phyloP scores from a whole-genome alignment of 2,888 invertebrate genomes.

The Mythimna vitellina region DNA sequence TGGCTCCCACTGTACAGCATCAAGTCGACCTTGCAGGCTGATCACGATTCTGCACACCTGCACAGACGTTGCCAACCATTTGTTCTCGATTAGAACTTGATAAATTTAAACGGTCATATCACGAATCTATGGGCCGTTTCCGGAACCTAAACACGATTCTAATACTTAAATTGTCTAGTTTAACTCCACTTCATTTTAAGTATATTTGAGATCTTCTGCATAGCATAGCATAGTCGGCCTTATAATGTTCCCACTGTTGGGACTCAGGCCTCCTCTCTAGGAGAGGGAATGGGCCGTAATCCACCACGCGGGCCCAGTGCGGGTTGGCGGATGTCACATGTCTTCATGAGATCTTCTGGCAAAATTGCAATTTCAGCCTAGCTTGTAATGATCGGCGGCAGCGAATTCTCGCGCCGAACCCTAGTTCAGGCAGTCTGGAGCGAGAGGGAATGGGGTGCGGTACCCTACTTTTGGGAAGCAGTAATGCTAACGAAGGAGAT shows the following conservation, averaged over 20 bases:
- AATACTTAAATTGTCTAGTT: constrained; percentile 13
- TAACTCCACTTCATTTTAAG: constrained; percentile 4
- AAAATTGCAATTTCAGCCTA: constrained; percentile 15
- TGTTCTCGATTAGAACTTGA: constrained; percentile 48
- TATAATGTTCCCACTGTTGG: no score
- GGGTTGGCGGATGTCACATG: no score
- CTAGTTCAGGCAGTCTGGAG: no score
- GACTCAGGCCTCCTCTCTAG: no score
- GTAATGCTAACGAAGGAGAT: background rate
- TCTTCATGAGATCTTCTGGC: constrained; percentile 19
- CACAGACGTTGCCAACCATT: constrained; percentile 50
- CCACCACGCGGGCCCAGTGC: no score
- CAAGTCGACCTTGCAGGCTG: constrained; percentile 76
- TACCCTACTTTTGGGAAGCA: background rate
- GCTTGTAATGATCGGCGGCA: background rate
- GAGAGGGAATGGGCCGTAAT: no score
- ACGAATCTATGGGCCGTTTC: constrained; percentile 17
- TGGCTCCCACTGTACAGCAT: constrained; percentile 66
- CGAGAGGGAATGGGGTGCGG: no score
- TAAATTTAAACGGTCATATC: constrained; percentile 20
- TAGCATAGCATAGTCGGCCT: no score
- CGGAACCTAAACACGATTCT: constrained; percentile 6
- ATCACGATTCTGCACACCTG: constrained; percentile 81
- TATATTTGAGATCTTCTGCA: constrained; percentile 14
- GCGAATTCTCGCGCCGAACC: background rate